Percentiles rank a stretch among this genome's conserved stretches.
phyloP scores from a whole-genome alignment of 2,113 vertebrate species.

The Oxyruncus cristatus region DNA sequence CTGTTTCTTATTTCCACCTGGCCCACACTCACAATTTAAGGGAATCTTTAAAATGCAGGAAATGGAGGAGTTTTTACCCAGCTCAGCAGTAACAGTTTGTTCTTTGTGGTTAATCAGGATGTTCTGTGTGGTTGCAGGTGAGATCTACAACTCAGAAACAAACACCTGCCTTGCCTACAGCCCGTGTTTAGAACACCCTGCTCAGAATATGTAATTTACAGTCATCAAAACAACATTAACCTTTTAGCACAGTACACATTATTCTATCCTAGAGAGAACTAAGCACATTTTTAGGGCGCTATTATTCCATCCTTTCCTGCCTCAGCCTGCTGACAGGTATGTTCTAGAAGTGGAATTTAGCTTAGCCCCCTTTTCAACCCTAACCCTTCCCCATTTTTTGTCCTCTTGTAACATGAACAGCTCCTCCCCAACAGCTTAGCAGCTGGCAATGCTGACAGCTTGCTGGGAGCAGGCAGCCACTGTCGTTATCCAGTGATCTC shows the following conservation, averaged over 20 bases:
- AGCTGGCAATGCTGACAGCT: neutral
- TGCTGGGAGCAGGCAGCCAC: neutral
- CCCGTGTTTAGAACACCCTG: neutral
- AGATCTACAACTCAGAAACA: neutral
- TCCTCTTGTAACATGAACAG: neutral
- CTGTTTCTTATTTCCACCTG: slow-evolving; percentile 8
- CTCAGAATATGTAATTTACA: neutral
- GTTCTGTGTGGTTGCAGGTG: neutral
- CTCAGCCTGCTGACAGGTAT: neutral
- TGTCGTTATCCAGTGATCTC: neutral
- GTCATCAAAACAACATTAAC: neutral
- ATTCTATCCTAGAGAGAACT: neutral
- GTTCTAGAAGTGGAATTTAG: neutral
- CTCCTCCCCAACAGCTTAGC: neutral
- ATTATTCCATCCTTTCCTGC: neutral
- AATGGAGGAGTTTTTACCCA: rapidly evolving
- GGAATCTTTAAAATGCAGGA: neutral
- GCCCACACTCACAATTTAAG: neutral
- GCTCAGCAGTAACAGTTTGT: neutral
- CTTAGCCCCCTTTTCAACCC: neutral
- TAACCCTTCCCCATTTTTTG: neutral
- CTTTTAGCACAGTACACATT: neutral
- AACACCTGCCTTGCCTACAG: neutral
- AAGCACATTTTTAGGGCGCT: neutral
- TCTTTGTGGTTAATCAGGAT: neutral